Evolutionary conservation across 2,888 invertebrate genomes (phyloP), one percentile per base, ranked within the genome.

Genomic region (Amblyjoppa proteus): DNA sequence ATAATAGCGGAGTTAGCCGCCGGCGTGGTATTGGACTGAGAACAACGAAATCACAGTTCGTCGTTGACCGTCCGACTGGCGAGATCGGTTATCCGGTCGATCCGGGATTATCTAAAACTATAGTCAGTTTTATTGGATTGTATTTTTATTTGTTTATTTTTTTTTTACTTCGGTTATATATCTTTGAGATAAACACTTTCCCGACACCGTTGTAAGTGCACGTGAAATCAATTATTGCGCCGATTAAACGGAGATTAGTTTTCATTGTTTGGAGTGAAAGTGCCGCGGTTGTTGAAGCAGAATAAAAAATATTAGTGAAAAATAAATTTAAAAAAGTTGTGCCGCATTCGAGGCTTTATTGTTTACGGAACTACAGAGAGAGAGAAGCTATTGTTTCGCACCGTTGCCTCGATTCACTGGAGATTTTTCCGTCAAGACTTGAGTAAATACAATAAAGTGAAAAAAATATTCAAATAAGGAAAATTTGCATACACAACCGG

Each of bases 1-100:
- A 31, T 25, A 34, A 64, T 64, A 51, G 31, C 31, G 16, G 51
- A 64, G 73, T 28, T 49, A 49, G 66, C 49, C 9, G 28, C 51
- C 20, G 66, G 49, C 64, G 34, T 38, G 6, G n/a, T 68, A 85
- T 77, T 38, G 71, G 68, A 49, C 64, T 53, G 77, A 69, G 73
- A 77, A 80, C 75, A 64, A 84, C 84, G 68, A 88, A 88, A 87
- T 84, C 77, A 76, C 88, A 88, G 88, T 88, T 85, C 34, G 75
- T 76, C 78, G 87, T 81, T 78, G 84, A 81, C 84, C 84, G 87
- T 83, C 77, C 78, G 78, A 78, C 77, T 58, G 87, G 61, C 80
- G 71, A 80, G 83, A 64, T 84, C 88, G 84, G 71, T 68, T 20
- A 13, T 75, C 49, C 73, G 53, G 51, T 61, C 34, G 16, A 75